phyloP scores from a whole-genome alignment of 2,888 invertebrate genomes.

The Acrobasis suavella region DNA sequence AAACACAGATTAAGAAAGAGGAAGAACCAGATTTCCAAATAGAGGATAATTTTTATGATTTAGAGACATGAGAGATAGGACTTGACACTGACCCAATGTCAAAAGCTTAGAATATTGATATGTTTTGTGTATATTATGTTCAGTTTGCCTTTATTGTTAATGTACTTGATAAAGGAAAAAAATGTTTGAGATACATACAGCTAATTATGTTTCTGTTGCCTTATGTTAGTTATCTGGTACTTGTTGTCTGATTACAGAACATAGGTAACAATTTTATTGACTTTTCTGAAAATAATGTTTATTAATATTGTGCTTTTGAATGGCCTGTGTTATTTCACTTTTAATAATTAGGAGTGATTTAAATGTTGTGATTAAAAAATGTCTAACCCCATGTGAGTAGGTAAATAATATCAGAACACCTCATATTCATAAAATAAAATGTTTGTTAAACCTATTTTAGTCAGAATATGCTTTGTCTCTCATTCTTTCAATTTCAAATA shows the following conservation, averaged over 20 bases:
- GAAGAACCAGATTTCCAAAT: conserved; percentile 61
- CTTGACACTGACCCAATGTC: conserved; percentile 35
- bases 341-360: background rate
- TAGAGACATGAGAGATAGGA: conserved; percentile 61
- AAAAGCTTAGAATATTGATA: conserved; percentile 27
- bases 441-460: too few relatives aligned
- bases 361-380: conserved; percentile 4
- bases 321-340: conserved; percentile 1
- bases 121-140: background rate
- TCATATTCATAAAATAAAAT: too few relatives aligned
- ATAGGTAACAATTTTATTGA: background rate
- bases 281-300: background rate
- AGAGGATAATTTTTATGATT: conserved; percentile 70
- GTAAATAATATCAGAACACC: conserved; percentile 3
- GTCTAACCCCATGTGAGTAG: conserved; percentile 9
- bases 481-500: too few relatives aligned
- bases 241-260: background rate
- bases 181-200: background rate
- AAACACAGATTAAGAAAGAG: conserved; percentile 68
- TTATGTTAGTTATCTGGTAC: background rate
- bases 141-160: background rate
- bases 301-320: background rate
- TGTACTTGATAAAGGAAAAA: background rate
- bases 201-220: background rate
- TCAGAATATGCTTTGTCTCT: too few relatives aligned